Evolutionary conservation across 2,113 vertebrate species (phyloP).

Genomic region (Ammodytes marinus): DNA sequence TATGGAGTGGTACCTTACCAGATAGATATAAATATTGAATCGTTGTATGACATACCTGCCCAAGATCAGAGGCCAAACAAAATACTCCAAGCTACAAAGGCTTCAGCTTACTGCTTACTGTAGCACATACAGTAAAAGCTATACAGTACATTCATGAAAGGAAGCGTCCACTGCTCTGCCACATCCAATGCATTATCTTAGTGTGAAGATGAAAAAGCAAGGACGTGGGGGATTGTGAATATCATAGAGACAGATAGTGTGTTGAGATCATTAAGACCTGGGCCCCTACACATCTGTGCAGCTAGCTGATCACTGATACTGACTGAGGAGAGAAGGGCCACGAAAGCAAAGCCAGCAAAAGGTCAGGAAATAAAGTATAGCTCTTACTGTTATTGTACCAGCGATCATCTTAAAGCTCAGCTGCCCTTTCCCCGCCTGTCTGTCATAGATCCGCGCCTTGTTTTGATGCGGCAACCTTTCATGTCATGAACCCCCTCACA

Average conservation of each 20-base stretch:
- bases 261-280: conserved; percentile 73
- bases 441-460: conserved; percentile 57
- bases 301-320: conserved; percentile 78
- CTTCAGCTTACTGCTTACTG: conserved; percentile 11
- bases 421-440: conserved; percentile 82
- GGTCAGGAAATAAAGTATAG: conserved; percentile 84
- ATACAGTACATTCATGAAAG: conserved; percentile 61
- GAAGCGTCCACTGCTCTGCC: conserved; percentile 63
- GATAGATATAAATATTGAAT: conserved; percentile 27
- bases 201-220: conserved; percentile 72
- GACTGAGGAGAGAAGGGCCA: conserved; percentile 69
- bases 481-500: conserved; percentile 47
- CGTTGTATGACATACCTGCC: conserved; percentile 11
- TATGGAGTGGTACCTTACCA: background rate
- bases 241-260: conserved; percentile 77
- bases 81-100: conserved; percentile 34
- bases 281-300: conserved; percentile 67
- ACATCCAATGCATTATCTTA: conserved; percentile 72
- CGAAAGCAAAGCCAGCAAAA: conserved; percentile 72
- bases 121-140: conserved; percentile 49
- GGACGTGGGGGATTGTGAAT: conserved; percentile 56
- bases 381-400: conserved; percentile 78
- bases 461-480: conserved; percentile 67
- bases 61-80: conserved; percentile 16
- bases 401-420: conserved; percentile 78